Percentiles rank a stretch among this genome's conserved stretches.
Conservation (phyloP, 2,888 invertebrate genomes). For the Anthophora plumipes region DNA sequence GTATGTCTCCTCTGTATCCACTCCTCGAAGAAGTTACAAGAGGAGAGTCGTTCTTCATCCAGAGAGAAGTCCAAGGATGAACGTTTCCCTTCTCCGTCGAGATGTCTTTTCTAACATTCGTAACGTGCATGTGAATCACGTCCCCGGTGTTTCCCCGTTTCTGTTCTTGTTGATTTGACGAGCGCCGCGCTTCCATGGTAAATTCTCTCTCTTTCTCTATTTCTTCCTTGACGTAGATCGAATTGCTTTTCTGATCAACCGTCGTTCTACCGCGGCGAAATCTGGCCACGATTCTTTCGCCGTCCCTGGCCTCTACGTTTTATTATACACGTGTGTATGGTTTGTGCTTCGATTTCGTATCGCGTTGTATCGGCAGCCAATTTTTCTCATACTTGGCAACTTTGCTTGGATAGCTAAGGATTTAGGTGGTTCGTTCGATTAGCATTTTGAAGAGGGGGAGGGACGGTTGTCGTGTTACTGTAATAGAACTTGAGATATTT, state of each 20-base stretch:
- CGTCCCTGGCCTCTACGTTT: background rate
- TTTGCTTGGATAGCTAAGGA: too few species aligned
- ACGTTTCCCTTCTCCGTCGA: constrained; percentile 4
- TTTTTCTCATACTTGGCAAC: constrained; percentile 10
- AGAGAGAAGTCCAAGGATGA: background rate
- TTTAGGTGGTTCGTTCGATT: background rate
- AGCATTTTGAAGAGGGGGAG: background rate
- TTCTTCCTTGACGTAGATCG: background rate
- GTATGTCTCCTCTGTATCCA: background rate
- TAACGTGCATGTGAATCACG: constrained; percentile 34
- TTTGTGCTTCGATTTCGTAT: background rate
- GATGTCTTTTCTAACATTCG: background rate
- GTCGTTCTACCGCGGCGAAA: background rate
- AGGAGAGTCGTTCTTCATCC: constrained; percentile 34
- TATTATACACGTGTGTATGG: background rate
- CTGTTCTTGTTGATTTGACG: constrained; percentile 15
- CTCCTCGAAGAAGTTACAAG: background rate
- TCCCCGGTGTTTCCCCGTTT: background rate
- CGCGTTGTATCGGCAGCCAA: constrained; percentile 2
- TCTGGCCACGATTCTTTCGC: background rate
- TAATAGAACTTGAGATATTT: background rate
- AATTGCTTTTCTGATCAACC: constrained; percentile 17
- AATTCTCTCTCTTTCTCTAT: background rate
- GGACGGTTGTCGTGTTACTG: background rate
- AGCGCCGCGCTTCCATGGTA: background rate